These are phyloP conservation scores for Zosterops pallidus DNA, from an alignment of 2,113 vertebrate genomes.

Conservation along the genomic window DNA sequence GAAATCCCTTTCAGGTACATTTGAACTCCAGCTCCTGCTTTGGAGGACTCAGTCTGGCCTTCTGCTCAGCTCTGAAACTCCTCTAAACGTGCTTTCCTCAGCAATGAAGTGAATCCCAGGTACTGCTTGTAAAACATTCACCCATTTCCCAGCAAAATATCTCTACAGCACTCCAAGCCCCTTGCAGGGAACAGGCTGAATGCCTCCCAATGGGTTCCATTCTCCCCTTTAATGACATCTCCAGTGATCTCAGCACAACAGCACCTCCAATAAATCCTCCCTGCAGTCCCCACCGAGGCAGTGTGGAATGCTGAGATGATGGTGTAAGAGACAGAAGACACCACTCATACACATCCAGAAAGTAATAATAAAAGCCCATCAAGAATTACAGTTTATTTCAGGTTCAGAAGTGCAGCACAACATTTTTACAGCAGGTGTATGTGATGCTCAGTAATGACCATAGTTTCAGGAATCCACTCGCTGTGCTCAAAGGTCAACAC, in stretches of 20 bases:
- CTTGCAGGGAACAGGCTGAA: background rate
- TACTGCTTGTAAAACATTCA: background rate
- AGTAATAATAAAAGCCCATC: constrained; percentile 62
- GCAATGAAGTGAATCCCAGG: background rate
- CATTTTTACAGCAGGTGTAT: constrained; percentile 73
- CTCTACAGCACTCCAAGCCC: background rate
- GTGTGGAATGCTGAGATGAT: background rate
- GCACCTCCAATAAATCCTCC: background rate
- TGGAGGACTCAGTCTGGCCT: background rate
- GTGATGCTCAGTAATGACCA: constrained; percentile 53
- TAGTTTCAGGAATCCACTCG: constrained; percentile 45
- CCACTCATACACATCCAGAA: background rate
- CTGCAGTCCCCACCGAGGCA: background rate
- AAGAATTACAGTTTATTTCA: constrained; percentile 75
- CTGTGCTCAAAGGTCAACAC: constrained; percentile 59
- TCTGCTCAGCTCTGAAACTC: background rate
- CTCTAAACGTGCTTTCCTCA: background rate
- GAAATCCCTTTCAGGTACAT: background rate
- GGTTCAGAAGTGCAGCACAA: constrained; percentile 72
- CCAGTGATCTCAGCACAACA: background rate
- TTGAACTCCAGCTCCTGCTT: background rate
- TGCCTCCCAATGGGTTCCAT: background rate
- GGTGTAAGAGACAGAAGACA: background rate
- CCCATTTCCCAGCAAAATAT: background rate
- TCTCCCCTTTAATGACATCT: background rate